Base-by-base conservation (phyloP, 2,113 vertebrate genomes). In the Xiphophorus maculatus region DNA sequence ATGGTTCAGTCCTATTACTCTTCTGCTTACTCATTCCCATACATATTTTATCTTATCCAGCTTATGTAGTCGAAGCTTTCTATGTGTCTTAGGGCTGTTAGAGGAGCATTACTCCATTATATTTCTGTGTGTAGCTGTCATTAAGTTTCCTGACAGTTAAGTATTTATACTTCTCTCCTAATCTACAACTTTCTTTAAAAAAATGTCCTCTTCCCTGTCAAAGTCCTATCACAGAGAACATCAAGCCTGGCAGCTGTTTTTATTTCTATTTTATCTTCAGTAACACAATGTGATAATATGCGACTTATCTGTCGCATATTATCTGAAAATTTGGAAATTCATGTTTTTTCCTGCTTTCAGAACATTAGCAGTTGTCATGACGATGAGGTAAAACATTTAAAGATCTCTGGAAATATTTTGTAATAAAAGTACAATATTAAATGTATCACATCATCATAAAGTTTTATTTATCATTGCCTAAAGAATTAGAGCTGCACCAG, bases 21-120 rank as follows among this genome's bases (percentile, higher is more conserved):
- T 66, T 25, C 51, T 72, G 51, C 22, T 65, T 63, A 77, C 69
- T 77, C 78, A 25, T 65, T 28, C 30, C n/a, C 40, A 15, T 28
- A 48, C 19, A 62, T 29, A 11, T 66, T 22, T 29, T 62, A 71
- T 22, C 13, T 64, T n/a, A 37, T 0, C 32, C 66, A 29, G 25
- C 35, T 37, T 37, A 37, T 19, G 19, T n/a, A 29, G 28, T 74
- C 54, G 51, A 7, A 60, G 42, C 22, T 69, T 71, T 28, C 32
- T 8, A 6, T 40, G 15, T 67, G 32, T 13, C 2, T 9, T 13
- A 22, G 1, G 17, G 30, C 17, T 77, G 35, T 3, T 22, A 66
- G 25, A 11, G 35, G 27, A 29, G 72, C 11, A 66, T 65, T 3
- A 10, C 28, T 68, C 8, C 1, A 61, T 44, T 48, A 12, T 9